These are phyloP conservation scores for Gasterosteus nipponicus DNA, from an alignment of 2,113 vertebrate genomes.

Conservation along the genomic window DNA sequence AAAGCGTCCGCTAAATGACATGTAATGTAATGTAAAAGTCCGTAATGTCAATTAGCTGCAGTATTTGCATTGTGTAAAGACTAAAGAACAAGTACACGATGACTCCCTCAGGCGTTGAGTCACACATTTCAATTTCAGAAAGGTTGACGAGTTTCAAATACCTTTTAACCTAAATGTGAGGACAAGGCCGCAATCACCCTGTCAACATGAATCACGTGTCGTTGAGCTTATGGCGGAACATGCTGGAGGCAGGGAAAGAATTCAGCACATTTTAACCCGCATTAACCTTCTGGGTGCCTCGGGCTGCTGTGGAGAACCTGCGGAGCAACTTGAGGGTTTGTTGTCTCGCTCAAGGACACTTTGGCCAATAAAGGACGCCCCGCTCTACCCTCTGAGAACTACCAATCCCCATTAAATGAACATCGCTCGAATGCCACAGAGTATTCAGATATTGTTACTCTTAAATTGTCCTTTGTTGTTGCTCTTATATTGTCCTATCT, in stretches of 20 bases:
- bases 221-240: slow-evolving; percentile 20
- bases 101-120: neutral
- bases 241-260: neutral
- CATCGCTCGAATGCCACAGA: neutral
- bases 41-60: neutral
- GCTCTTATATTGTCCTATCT: neutral
- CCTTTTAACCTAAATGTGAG: neutral
- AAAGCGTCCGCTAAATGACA: too few relatives aligned
- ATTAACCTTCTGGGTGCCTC: neutral
- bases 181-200: slow-evolving; percentile 5
- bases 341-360: neutral
- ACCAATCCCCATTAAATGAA: neutral
- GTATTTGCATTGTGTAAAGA: neutral
- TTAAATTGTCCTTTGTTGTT: too few relatives aligned
- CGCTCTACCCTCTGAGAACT: neutral
- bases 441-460: neutral
- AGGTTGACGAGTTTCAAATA: neutral
- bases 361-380: neutral
- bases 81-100: neutral
- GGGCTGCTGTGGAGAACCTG: neutral
- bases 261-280: neutral
- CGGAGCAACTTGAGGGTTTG: neutral
- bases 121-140: neutral
- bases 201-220: slow-evolving; percentile 8
- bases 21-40: too few relatives aligned